Evolutionary conservation across 1,140 invertebrate genomes (phyloP).

Genomic region (Diuraphis noxia): DNA sequence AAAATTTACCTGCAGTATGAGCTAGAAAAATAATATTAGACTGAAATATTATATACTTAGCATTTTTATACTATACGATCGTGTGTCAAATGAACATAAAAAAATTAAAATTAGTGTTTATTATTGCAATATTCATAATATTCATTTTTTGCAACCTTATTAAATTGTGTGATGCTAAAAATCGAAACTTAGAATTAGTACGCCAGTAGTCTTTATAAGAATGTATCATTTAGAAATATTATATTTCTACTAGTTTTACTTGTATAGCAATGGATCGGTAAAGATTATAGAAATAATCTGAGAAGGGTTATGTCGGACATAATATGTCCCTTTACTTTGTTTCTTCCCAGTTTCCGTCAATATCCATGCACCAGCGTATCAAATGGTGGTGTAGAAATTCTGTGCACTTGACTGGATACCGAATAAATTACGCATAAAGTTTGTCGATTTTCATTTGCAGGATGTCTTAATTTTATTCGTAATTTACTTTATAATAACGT

Average conservation of each 20-base stretch:
- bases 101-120: background rate
- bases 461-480: background rate
- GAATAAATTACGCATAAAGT: background rate
- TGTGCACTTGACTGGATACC: background rate
- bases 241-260: background rate
- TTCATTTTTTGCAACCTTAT: background rate
- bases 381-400: too few species aligned
- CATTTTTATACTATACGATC: background rate
- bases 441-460: background rate
- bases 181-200: background rate
- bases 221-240: background rate
- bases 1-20: background rate
- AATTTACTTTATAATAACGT: background rate
- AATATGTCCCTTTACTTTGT: too few species aligned
- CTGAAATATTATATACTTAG: background rate
- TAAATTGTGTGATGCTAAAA: background rate
- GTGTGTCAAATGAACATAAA: background rate
- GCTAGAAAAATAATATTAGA: background rate
- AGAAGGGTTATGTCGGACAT: too few species aligned
- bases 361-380: too few species aligned
- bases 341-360: too few species aligned
- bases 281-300: background rate
- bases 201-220: rapidly evolving
- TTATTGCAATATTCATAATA: background rate
- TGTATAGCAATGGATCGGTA: background rate